Conservation (phyloP, 1,140 invertebrate species). For the Magallana gigas region DNA sequence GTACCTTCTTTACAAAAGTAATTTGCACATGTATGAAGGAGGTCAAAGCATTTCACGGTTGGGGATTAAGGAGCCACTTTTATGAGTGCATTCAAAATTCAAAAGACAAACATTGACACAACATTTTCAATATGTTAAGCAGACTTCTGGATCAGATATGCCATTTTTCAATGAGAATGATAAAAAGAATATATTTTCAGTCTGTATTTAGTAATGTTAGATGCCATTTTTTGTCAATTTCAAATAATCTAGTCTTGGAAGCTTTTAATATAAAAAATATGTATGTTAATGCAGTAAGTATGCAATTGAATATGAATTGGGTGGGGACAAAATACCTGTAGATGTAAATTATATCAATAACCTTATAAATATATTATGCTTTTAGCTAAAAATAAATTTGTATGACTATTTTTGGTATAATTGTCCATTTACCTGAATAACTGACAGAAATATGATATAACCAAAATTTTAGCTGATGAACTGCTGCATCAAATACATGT, state of each 20-base stretch:
- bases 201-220: neutral
- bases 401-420: no score
- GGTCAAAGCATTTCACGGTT: neutral
- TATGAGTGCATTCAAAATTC: neutral
- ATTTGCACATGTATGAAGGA: slow-evolving; percentile 1
- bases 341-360: no score
- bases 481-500: no score
- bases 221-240: neutral
- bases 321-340: no score
- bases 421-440: no score
- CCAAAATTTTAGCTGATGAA: no score
- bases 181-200: neutral
- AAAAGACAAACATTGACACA: neutral
- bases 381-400: no score
- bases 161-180: neutral
- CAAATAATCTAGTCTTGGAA: neutral
- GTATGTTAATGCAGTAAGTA: no score
- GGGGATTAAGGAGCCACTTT: neutral
- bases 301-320: no score
- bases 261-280: neutral
- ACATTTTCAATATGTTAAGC: neutral
- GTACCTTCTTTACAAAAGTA: neutral
- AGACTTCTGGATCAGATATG: neutral
- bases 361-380: no score
- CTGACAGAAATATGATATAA: no score